Evolutionary conservation across 2,113 vertebrate genomes (phyloP).

Genomic region (Spermophilus dauricus): DNA sequence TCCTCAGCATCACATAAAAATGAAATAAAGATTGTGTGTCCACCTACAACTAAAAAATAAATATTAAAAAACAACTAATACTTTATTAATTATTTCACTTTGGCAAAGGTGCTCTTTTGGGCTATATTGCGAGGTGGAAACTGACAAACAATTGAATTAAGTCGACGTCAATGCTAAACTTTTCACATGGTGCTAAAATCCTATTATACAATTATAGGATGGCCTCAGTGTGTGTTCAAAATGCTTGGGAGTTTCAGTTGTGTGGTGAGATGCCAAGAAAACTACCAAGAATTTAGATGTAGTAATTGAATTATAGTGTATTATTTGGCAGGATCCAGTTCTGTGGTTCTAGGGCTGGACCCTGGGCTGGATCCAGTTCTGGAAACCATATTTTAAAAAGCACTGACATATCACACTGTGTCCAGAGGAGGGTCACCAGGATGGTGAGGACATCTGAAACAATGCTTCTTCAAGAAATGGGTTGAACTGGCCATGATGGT

Average conservation of each 20-base stretch:
- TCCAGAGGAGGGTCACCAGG: not conserved
- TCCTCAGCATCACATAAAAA: too few species aligned
- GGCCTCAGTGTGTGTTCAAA: not conserved
- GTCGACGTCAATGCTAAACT: not conserved
- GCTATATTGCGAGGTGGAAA: not conserved
- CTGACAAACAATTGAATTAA: not conserved
- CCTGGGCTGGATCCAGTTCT: not conserved
- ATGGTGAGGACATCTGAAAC: not conserved
- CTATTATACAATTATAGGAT: not conserved
- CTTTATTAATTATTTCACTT: conserved; percentile 38
- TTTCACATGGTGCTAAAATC: conserved; percentile 12
- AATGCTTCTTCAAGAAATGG: not conserved
- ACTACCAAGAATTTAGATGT: not conserved
- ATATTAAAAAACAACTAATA: too few species aligned
- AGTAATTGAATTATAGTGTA: not conserved
- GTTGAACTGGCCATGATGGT: not conserved
- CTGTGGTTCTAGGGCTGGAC: not conserved
- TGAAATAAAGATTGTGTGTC: too few species aligned
- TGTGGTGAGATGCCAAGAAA: not conserved
- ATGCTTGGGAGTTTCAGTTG: not conserved
- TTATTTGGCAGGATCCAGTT: not conserved
- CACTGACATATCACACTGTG: not conserved
- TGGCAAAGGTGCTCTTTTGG: conserved; percentile 13
- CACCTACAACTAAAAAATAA: too few species aligned
- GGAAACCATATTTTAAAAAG: not conserved